Base-by-base conservation (phyloP, 2,888 invertebrate species). In the Timema podura region DNA sequence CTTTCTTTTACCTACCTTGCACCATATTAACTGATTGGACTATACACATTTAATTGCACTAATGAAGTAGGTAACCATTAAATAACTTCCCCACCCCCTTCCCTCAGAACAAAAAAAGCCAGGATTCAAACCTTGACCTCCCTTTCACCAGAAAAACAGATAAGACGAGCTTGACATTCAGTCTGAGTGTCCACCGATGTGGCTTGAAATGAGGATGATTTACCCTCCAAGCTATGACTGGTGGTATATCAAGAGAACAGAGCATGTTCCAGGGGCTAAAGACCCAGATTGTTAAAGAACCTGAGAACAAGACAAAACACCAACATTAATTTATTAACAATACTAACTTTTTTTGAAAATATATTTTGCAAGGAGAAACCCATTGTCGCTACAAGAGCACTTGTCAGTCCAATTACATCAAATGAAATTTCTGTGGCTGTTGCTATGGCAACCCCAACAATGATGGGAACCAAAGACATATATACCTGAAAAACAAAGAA, bases 281-380 rank as follows among this genome's bases (percentile, higher is more conserved):
- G 3, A 49, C 1, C 1, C 51, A 49, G 2, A 2, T 1, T n/a
- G 10, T 49, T 49, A 49, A 30, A 30, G 30, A 30, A 30, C 30
- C 30, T 30, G 30, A 30, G 3, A 30, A 30, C 30, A 30, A 30
- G 30, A 30, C 30, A 30, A 30, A 30, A 30, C 30, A 51, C 51
- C 11, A 51, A 51, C 51, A 51, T 51, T 51, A 1, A 51, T 51
- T 11, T n/a, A 11, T 51, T 57, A 30, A 30, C 30, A 5, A 13
- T 57, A 65, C 71, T 76, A 79, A 93, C 95, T 86, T 96, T 96
- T 85, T 98, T 98, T 1, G 96, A 95, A 83, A 91, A 95, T 76
- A 98, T 93, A 82, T 97, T 96, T 82, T 96, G 95, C 76, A 97
- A 83, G 13, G 96, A 92, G 78, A 96, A 96, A 70, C 95, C 93